phyloP scores from a whole-genome alignment of 2,113 vertebrate genomes.

The Corvus moneduloides region DNA sequence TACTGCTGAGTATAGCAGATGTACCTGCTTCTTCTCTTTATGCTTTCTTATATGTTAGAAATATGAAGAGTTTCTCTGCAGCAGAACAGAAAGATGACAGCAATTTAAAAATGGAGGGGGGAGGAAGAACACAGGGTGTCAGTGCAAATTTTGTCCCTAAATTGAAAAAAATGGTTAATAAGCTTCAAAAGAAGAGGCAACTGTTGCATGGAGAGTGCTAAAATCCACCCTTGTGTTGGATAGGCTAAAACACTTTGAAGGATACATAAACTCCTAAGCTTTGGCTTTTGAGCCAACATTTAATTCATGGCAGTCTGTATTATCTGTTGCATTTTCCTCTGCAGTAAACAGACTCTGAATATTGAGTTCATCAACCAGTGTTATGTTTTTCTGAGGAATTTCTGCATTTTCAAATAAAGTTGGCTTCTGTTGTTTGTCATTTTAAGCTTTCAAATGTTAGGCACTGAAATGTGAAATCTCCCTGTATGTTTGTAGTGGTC shows the following conservation, averaged over 20 bases:
- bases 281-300: not conserved
- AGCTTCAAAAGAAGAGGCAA: not conserved
- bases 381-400: not conserved
- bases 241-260: not conserved
- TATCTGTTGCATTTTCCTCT: not conserved
- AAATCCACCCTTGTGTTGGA: not conserved
- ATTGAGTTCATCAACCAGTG: not conserved
- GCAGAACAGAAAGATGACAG: not conserved
- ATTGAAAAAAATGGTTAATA: not conserved
- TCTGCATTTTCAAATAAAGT: not conserved
- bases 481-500: not conserved
- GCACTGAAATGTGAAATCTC: not conserved
- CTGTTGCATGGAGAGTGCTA: not conserved
- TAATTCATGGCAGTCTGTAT: not conserved
- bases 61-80: not conserved
- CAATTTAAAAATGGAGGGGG: not conserved
- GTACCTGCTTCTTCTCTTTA: not conserved
- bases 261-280: not conserved
- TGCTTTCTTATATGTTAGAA: not conserved
- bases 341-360: not conserved
- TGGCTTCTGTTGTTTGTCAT: not conserved
- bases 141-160: not conserved
- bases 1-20: not conserved
- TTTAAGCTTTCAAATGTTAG: not conserved
- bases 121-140: not conserved